Evolutionary conservation across 2,113 vertebrate genomes (phyloP).

Genomic region (Regulus satrapa): DNA sequence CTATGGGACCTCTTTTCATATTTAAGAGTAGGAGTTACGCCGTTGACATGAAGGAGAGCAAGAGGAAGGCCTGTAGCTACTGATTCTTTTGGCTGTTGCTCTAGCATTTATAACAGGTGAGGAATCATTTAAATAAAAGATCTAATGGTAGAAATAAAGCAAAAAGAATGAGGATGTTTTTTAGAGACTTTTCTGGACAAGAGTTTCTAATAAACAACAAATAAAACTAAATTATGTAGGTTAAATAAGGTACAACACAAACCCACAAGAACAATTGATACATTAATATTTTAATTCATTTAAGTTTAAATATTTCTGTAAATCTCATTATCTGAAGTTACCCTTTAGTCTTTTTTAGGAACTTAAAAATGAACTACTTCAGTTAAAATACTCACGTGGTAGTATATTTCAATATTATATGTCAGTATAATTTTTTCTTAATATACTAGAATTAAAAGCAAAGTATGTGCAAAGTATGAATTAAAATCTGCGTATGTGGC

Average conservation of each 20-base stretch:
- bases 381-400: background rate
- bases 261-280: background rate
- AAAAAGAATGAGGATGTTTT: background rate
- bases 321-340: background rate
- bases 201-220: background rate
- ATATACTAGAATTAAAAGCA: background rate
- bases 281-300: background rate
- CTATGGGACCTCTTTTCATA: background rate
- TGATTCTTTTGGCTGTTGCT: slow-evolving; percentile 68
- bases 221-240: background rate
- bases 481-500: background rate
- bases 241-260: background rate
- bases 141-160: background rate
- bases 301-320: background rate
- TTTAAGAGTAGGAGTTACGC: background rate
- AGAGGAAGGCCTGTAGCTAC: slow-evolving; percentile 3
- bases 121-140: background rate
- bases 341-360: background rate
- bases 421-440: background rate
- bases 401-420: background rate
- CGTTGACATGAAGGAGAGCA: background rate
- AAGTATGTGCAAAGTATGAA: too few relatives aligned
- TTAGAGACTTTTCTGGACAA: background rate
- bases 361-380: background rate
- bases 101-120: slow-evolving; percentile 7